Percentiles rank a stretch among this genome's conserved stretches.
These are phyloP conservation scores for Catostomus latipinnis DNA, from an alignment of 2,797 vertebrate species.

Conservation along the genomic window DNA sequence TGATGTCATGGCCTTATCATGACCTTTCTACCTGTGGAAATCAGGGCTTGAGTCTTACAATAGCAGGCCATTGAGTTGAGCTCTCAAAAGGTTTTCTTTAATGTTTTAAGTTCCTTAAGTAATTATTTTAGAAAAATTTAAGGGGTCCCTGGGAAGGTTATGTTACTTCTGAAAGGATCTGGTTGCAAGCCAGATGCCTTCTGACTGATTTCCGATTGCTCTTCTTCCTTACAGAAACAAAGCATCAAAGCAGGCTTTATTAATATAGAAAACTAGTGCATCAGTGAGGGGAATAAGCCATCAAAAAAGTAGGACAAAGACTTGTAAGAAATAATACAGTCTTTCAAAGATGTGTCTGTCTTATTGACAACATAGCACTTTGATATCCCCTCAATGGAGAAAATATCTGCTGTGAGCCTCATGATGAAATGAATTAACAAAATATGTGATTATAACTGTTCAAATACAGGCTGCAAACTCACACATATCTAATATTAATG, in stretches of 20 bases:
- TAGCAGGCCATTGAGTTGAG: neutral
- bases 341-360: slow-evolving; percentile 8
- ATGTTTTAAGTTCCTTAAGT: slow-evolving; percentile 7
- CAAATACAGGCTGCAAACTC: neutral
- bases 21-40: slow-evolving; percentile 21
- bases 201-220: slow-evolving; percentile 8
- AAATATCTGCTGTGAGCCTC: slow-evolving; percentile 35
- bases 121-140: slow-evolving; percentile 9
- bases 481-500: neutral
- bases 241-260: slow-evolving; percentile 14
- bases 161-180: slow-evolving; percentile 34
- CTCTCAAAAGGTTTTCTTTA: slow-evolving; percentile 9
- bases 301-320: slow-evolving; percentile 43
- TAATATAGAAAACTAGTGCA: neutral
- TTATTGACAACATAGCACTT: slow-evolving; percentile 14
- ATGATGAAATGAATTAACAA: slow-evolving; percentile 43
- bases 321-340: slow-evolving; percentile 41
- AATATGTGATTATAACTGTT: neutral
- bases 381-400: slow-evolving; percentile 32
- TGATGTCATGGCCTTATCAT: slow-evolving; percentile 12
- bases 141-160: slow-evolving; percentile 30
- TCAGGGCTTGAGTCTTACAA: neutral
- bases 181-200: neutral
- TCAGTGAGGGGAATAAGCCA: slow-evolving; percentile 2
- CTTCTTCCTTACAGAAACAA: slow-evolving; percentile 33